These are phyloP conservation scores for Riparia riparia DNA, from an alignment of 2,113 vertebrate species.

Conservation along the genomic window DNA sequence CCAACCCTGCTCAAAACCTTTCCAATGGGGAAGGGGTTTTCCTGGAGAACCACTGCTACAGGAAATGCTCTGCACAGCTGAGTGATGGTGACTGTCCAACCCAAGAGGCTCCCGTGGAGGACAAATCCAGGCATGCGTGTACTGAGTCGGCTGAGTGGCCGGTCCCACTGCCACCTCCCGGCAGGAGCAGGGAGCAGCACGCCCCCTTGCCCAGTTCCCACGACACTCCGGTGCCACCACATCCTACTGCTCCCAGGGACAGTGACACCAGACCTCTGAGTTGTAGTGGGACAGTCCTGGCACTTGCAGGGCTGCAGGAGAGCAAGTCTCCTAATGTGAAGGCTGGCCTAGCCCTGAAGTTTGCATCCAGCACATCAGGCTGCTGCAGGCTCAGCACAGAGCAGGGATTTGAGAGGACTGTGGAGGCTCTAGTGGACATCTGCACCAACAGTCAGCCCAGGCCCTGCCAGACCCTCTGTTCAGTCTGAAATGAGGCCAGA, in stretches of 20 bases:
- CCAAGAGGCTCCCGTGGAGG: background rate
- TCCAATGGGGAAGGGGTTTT: rapidly evolving
- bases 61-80: background rate
- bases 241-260: background rate
- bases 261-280: background rate
- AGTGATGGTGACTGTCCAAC: background rate
- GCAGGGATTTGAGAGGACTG: rapidly evolving
- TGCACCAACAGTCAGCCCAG: background rate
- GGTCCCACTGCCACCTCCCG: slow-evolving; percentile 15
- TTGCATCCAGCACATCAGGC: background rate
- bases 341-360: background rate
- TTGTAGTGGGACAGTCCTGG: background rate
- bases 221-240: background rate
- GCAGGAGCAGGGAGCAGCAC: background rate
- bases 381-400: background rate
- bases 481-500: rapidly evolving
- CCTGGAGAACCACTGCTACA: background rate
- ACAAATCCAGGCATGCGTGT: rapidly evolving
- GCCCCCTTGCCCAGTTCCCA: background rate
- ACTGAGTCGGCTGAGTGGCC: background rate
- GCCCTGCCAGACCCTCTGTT: background rate
- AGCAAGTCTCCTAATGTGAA: background rate
- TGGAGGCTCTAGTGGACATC: background rate
- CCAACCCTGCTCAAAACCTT: background rate
- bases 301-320: background rate